Percentiles rank a stretch among this genome's conserved stretches.
Evolutionary conservation across 2,888 invertebrate genomes (phyloP).

Genomic region (Napeogenes sylphis): DNA sequence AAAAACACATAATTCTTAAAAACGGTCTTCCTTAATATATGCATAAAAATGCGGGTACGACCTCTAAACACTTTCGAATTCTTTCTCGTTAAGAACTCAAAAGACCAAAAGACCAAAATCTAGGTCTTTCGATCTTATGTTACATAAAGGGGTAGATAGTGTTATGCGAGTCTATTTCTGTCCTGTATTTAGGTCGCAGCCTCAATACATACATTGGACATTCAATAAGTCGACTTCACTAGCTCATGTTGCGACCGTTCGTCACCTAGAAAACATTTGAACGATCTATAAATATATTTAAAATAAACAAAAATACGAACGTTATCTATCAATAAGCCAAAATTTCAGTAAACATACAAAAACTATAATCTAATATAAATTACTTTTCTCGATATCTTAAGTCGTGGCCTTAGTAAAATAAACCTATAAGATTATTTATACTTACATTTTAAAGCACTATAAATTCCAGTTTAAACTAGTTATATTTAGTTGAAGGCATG

Average conservation of each 20-base stretch:
- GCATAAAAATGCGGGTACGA: too few relatives aligned
- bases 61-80: too few relatives aligned
- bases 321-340: too few relatives aligned
- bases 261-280: too few relatives aligned
- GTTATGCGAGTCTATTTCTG: slow-evolving; percentile 12
- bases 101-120: too few relatives aligned
- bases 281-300: too few relatives aligned
- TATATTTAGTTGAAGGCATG: neutral
- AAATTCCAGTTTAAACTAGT: slow-evolving; percentile 1
- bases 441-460: neutral
- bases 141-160: neutral
- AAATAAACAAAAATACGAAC: too few relatives aligned
- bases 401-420: neutral
- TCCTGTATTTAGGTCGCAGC: slow-evolving; percentile 34
- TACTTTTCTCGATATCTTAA: neutral
- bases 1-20: too few relatives aligned
- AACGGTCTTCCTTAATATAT: too few relatives aligned
- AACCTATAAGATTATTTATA: neutral
- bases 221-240: slow-evolving; percentile 10
- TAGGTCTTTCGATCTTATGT: neutral
- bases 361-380: neutral
- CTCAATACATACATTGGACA: slow-evolving; percentile 31
- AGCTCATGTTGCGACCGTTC: neutral
- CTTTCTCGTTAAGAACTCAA: too few relatives aligned
- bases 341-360: too few relatives aligned